These are phyloP conservation scores for Apotomis betuletana DNA, from an alignment of 2,888 invertebrate genomes.

Conservation along the genomic window DNA sequence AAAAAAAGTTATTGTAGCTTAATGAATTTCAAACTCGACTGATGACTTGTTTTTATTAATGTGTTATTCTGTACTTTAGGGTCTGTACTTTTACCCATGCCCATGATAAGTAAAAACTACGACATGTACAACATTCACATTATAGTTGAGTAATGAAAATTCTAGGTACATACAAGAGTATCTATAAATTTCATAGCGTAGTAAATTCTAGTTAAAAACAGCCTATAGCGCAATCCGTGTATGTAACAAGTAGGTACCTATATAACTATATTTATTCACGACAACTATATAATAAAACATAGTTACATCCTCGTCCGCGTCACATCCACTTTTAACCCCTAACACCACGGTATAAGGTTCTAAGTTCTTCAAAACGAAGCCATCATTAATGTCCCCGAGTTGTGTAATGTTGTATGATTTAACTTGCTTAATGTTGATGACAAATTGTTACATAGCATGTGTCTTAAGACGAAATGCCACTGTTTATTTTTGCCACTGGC, in stretches of 20 bases:
- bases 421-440: constrained; percentile 20
- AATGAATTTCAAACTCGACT: too few species aligned
- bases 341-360: neutral
- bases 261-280: neutral
- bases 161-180: too few species aligned
- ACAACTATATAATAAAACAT: neutral
- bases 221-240: neutral
- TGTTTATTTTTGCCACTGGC: too few species aligned
- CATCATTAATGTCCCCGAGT: neutral
- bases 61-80: too few species aligned
- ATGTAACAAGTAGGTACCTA: neutral
- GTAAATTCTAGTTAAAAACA: too few species aligned
- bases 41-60: too few species aligned
- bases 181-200: too few species aligned
- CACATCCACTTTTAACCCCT: neutral
- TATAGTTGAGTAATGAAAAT: too few species aligned
- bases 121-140: too few species aligned
- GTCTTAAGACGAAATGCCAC: neutral
- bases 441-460: constrained; percentile 24
- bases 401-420: constrained; percentile 20
- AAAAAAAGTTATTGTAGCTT: too few species aligned
- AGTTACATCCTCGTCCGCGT: neutral
- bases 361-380: neutral
- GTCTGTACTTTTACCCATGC: too few species aligned
- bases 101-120: too few species aligned